Evolutionary conservation across 2,888 invertebrate species (phyloP).

Genomic region (Drosophila aldrichi): DNA sequence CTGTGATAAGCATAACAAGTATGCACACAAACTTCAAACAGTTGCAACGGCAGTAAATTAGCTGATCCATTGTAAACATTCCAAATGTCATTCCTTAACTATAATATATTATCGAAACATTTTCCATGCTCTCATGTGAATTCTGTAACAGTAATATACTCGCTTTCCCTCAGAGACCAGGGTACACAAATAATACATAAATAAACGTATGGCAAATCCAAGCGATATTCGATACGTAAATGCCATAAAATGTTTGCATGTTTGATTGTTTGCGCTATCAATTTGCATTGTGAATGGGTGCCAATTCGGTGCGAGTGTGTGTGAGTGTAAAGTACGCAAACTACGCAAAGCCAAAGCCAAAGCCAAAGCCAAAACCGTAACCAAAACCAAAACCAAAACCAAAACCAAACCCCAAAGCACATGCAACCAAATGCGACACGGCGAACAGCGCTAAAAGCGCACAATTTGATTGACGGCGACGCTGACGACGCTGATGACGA

Average conservation of each 20-base stretch:
- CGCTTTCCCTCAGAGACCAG: not conserved
- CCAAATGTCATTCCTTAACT: not conserved
- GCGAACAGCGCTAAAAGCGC: slow-evolving; percentile 44
- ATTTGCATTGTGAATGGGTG: slow-evolving; percentile 59
- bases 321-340: slow-evolving; percentile 14
- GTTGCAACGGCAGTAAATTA: not conserved
- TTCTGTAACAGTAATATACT: not conserved
- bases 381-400: slow-evolving; percentile 1
- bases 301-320: slow-evolving; percentile 1
- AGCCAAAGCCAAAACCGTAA: slow-evolving; percentile 11
- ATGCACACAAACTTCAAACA: not conserved
- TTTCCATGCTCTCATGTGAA: too few species aligned
- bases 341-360: slow-evolving; percentile 29
- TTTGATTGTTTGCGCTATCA: slow-evolving; percentile 73
- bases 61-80: not conserved
- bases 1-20: slow-evolving; percentile 6
- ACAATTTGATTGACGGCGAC: slow-evolving; percentile 69
- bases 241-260: slow-evolving; percentile 69
- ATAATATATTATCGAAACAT: not conserved
- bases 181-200: slow-evolving; percentile 36
- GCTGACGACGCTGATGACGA: slow-evolving; percentile 52
- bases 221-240: slow-evolving; percentile 68
- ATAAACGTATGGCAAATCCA: slow-evolving; percentile 49
- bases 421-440: slow-evolving; percentile 65
- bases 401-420: slow-evolving; percentile 36